Percentiles rank a stretch among this genome's conserved stretches.
These are phyloP conservation scores for Chalcis sispes DNA, from an alignment of 2,888 invertebrate genomes.

Conservation along the genomic window DNA sequence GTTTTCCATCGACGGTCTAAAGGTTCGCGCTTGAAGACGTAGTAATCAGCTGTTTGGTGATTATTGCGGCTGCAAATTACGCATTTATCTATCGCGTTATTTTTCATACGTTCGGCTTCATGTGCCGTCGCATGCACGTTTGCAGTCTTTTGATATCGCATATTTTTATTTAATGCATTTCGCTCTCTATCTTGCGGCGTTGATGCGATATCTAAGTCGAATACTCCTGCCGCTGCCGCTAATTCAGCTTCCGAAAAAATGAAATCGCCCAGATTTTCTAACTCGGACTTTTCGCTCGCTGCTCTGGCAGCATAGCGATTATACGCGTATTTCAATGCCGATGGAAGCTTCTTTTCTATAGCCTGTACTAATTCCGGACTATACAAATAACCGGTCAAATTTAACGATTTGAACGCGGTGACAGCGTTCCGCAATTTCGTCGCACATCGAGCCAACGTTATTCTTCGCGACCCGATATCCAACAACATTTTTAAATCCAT, in stretches of 20 bases:
- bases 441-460: neutral
- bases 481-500: neutral
- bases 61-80: no score
- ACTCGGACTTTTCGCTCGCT: neutral
- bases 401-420: neutral
- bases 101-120: no score
- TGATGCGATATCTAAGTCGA: no score
- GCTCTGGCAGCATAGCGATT: neutral
- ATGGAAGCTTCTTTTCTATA: neutral
- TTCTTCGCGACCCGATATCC: neutral
- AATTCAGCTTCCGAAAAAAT: neutral
- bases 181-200: no score
- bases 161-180: no score
- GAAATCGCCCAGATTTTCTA: slow-evolving; percentile 17
- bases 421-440: slow-evolving; percentile 9
- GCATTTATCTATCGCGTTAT: no score
- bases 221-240: neutral
- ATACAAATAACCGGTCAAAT: slow-evolving; percentile 2
- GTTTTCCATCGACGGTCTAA: no score
- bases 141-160: no score
- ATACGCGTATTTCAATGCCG: neutral
- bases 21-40: no score
- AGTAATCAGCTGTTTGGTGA: no score
- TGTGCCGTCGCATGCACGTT: no score
- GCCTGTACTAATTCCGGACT: neutral